A percentile compares a stretch with the other conserved stretches of the same genome.
Evolutionary conservation across 2,113 vertebrate genomes (phyloP).

Genomic region (Miniopterus natalensis): DNA sequence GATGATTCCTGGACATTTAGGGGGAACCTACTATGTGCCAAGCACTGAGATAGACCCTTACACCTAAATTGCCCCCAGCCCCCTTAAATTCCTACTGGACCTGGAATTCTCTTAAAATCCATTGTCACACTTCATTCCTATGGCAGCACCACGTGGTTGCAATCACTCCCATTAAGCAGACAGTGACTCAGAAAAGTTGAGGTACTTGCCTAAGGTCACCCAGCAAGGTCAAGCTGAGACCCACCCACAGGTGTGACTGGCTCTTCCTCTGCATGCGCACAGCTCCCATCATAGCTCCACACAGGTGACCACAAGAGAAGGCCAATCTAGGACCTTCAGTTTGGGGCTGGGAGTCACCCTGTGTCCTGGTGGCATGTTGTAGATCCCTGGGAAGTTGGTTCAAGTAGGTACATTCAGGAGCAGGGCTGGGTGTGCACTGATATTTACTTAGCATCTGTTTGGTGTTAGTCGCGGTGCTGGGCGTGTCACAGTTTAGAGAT

Average conservation of each 20-base stretch:
- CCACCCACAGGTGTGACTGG: too few species aligned
- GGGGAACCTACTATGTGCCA: background rate
- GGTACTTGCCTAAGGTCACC: background rate
- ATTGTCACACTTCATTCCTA: background rate
- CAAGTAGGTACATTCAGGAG: background rate
- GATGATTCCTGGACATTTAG: background rate
- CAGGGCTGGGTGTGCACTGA: too few species aligned
- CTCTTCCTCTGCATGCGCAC: background rate
- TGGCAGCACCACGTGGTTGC: accelerated
- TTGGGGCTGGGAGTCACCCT: background rate
- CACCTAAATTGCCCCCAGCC: background rate
- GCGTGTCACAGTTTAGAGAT: accelerated
- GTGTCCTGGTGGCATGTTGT: background rate
- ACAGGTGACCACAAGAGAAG: too few species aligned
- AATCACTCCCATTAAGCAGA: background rate
- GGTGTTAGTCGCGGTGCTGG: background rate
- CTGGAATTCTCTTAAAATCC: background rate
- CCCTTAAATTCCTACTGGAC: background rate
- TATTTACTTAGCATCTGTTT: background rate
- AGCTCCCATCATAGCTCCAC: too few species aligned
- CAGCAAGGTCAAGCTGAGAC: background rate
- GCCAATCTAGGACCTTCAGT: background rate
- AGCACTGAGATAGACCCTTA: background rate
- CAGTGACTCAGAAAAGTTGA: background rate
- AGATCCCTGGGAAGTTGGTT: background rate